Evolutionary conservation across 1,140 invertebrate genomes (phyloP).

Genomic region (Paramacrobiotus metropolitanus): DNA sequence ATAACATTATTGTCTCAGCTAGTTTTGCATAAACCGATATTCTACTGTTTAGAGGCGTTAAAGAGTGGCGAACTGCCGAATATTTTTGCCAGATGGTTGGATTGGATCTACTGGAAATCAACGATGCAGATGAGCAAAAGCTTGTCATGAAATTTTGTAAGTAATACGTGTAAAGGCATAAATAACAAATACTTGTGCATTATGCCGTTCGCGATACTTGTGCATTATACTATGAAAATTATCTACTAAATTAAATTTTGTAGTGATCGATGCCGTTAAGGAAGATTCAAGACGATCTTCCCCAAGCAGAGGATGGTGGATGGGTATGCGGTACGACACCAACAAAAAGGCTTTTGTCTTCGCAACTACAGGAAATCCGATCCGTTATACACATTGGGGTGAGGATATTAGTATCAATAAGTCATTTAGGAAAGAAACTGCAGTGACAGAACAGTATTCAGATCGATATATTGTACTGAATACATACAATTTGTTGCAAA

Average conservation of each 20-base stretch:
- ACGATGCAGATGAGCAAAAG: not conserved
- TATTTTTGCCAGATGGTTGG: not conserved
- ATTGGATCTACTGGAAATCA: not conserved
- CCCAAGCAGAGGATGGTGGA: not conserved
- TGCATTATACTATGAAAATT: no score
- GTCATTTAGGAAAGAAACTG: no score
- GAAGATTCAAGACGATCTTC: not conserved
- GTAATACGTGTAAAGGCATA: no score
- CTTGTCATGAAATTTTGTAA: not conserved
- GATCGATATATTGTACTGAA: no score
- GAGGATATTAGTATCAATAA: no score
- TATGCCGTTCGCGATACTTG: no score
- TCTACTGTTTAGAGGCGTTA: not conserved
- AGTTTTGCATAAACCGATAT: not conserved
- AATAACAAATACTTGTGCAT: no score
- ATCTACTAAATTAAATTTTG: no score
- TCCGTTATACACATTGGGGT: not conserved
- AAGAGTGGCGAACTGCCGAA: not conserved
- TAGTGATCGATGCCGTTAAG: not conserved
- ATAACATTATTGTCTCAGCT: no score
- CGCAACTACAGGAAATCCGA: not conserved
- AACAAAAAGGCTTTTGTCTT: not conserved
- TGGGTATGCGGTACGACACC: not conserved
- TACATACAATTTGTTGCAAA: no score
- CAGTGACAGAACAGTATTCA: no score